phyloP scores from a whole-genome alignment of 2,113 vertebrate genomes.

The Hydrolagus affinis region DNA sequence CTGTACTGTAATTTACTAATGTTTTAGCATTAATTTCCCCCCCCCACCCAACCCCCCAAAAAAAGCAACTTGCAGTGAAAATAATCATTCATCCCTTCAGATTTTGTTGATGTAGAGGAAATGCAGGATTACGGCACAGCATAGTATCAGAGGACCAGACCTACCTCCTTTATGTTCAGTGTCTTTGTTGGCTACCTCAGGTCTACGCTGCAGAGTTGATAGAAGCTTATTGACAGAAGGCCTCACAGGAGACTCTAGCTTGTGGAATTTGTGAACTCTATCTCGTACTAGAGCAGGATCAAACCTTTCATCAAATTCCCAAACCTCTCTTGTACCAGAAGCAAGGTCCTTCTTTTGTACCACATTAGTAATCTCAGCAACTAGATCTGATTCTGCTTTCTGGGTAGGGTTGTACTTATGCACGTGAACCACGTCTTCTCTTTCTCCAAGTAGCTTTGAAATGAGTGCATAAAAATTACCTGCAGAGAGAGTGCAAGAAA shows the following conservation, averaged over 20 bases:
- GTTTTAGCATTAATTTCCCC: not conserved
- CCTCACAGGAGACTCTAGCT: conserved; percentile 72
- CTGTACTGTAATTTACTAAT: not conserved
- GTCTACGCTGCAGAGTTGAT: conserved; percentile 49
- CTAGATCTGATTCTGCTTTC: conserved; percentile 65
- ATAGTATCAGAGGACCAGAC: conserved; percentile 50
- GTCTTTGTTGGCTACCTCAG: conserved; percentile 51
- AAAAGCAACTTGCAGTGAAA: not conserved
- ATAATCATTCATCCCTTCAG: conserved; percentile 56
- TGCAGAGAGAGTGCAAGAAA: conserved; percentile 60
- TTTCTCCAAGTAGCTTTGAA: conserved; percentile 86
- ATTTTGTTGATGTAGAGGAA: conserved; percentile 54
- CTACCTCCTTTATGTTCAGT: conserved; percentile 72
- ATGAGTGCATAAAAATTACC: conserved; percentile 91
- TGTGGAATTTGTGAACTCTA: conserved; percentile 90
- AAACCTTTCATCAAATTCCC: conserved; percentile 56
- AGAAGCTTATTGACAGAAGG: conserved; percentile 59
- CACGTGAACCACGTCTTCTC: conserved; percentile 69
- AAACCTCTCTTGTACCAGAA: conserved; percentile 53
- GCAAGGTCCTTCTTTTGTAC: conserved; percentile 78
- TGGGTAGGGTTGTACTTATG: conserved; percentile 75
- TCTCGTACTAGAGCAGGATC: conserved; percentile 74
- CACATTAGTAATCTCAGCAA: conserved; percentile 81
- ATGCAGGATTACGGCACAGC: conserved; percentile 36
- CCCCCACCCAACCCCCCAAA: too few species aligned